These are phyloP conservation scores for Dromaius novaehollandiae DNA, from an alignment of 2,113 vertebrate species.

Conservation along the genomic window DNA sequence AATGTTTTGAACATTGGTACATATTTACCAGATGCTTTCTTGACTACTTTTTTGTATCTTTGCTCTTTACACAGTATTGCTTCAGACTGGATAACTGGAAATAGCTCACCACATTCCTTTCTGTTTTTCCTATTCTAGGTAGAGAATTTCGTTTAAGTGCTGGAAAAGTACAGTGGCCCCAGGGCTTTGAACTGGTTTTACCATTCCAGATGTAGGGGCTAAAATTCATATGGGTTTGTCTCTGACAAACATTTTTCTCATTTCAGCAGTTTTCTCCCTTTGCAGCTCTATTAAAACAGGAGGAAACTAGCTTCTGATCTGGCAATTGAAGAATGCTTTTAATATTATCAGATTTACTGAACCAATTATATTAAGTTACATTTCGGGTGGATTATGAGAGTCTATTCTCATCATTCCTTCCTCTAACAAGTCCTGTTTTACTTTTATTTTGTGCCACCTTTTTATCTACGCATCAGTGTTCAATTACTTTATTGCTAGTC, in stretches of 20 bases:
- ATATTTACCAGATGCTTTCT: not conserved
- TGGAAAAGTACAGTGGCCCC: not conserved
- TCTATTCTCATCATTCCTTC: not conserved
- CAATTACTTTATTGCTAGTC: not conserved
- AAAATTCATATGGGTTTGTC: not conserved
- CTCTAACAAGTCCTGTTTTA: not conserved
- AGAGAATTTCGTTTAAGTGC: not conserved
- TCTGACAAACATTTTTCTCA: not conserved
- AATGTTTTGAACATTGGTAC: not conserved
- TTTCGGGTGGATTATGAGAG: not conserved
- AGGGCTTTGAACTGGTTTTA: conserved; percentile 4
- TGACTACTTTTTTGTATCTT: not conserved
- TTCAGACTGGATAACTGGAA: not conserved
- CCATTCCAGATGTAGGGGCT: not conserved
- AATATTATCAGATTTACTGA: not conserved
- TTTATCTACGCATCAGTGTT: not conserved
- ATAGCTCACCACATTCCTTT: not conserved
- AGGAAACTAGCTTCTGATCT: not conserved
- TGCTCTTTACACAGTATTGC: not conserved
- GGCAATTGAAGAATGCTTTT: not conserved
- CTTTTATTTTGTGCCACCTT: not conserved
- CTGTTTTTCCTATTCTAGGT: not conserved
- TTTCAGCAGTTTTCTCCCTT: not conserved
- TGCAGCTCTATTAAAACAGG: not conserved
- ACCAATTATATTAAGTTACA: not conserved